A percentile compares a stretch with the other conserved stretches of the same genome.
phyloP scores from a whole-genome alignment of 2,888 invertebrate genomes.

The Ormyrus pomaceus region DNA sequence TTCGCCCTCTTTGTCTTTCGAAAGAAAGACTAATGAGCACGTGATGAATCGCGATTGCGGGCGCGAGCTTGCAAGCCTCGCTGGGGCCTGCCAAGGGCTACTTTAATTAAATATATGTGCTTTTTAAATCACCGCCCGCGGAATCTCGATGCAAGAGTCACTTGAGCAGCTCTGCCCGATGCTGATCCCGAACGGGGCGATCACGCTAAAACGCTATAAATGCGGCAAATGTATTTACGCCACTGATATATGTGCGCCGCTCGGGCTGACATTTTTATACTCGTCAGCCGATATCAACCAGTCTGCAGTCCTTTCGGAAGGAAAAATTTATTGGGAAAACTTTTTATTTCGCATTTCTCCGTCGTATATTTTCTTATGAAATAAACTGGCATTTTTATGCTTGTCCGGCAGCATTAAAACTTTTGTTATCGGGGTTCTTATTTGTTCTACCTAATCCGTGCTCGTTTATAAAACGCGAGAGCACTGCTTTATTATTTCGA shows the following conservation, averaged over 20 bases:
- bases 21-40: constrained; percentile 56
- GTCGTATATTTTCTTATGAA: background rate
- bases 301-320: background rate
- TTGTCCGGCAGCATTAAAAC: too few species aligned
- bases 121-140: constrained; percentile 58
- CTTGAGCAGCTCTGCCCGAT: background rate
- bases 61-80: constrained; percentile 32
- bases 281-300: background rate
- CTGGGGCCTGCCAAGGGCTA: constrained; percentile 21
- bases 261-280: constrained; percentile 31
- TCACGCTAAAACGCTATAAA: constrained; percentile 48
- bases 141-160: constrained; percentile 41
- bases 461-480: too few species aligned
- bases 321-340: constrained; percentile 26
- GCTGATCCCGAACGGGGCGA: constrained; percentile 21
- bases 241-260: constrained; percentile 8
- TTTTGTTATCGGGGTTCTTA: too few species aligned
- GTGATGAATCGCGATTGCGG: constrained; percentile 57
- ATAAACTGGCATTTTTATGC: constrained; percentile 8
- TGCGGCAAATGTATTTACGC: constrained; percentile 30
- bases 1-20: constrained; percentile 36
- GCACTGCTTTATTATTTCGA: too few species aligned
- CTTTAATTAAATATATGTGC: constrained; percentile 61
- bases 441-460: too few species aligned
- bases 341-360: background rate